phyloP scores from a whole-genome alignment of 2,113 vertebrate species.

The Syngnathoides biaculeatus region DNA sequence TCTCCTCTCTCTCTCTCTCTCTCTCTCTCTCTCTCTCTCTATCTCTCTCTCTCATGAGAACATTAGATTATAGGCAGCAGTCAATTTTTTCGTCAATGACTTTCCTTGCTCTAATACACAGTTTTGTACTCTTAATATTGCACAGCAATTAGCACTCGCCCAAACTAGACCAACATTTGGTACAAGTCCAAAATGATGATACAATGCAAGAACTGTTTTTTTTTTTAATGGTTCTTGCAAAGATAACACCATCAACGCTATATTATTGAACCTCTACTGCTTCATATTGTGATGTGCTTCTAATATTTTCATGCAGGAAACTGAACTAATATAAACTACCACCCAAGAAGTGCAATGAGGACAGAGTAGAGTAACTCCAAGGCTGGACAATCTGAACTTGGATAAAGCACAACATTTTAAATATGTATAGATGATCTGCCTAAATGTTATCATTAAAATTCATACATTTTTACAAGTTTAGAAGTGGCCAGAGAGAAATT shows the following conservation, averaged over 20 bases:
- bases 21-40: no score
- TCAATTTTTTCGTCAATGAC: conserved; percentile 16
- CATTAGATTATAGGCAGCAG: conserved; percentile 4
- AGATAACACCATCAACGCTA: background rate
- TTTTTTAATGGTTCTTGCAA: background rate
- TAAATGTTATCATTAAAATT: background rate
- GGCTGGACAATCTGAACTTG: background rate
- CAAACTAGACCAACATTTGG: background rate
- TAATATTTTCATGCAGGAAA: background rate
- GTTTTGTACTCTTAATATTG: background rate
- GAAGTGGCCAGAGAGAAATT: background rate
- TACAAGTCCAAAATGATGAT: background rate
- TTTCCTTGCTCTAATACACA: background rate
- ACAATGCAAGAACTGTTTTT: background rate
- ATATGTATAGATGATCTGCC: background rate
- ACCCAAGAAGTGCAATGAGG: background rate
- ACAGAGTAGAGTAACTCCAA: background rate
- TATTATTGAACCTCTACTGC: background rate
- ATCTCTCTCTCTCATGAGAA: conserved; percentile 9
- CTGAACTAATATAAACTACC: background rate
- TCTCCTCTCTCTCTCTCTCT: conserved; percentile 6
- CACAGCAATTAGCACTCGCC: no score
- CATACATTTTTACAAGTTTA: background rate
- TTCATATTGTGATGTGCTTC: background rate
- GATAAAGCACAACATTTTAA: background rate